Conservation (phyloP, 2,113 vertebrate genomes). For the Dinomys branickii region DNA sequence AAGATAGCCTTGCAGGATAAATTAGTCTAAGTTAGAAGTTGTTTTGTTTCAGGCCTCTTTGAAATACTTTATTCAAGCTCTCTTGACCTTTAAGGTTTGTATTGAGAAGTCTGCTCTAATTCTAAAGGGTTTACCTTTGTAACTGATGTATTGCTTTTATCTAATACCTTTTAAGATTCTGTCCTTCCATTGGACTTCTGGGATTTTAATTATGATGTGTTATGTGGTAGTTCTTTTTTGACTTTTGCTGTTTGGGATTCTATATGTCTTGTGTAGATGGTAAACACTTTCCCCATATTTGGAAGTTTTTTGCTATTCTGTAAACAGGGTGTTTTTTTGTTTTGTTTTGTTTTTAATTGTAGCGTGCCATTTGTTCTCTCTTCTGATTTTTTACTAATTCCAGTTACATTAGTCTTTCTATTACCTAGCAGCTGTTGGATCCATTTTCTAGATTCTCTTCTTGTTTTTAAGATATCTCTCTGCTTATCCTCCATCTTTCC, state of each 20-base stretch:
- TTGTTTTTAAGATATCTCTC: not conserved
- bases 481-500: not conserved
- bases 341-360: not conserved
- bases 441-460: not conserved
- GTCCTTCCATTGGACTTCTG: not conserved
- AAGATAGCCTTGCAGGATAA: not conserved
- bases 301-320: not conserved
- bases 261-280: not conserved
- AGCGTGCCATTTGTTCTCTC: not conserved
- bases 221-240: not conserved
- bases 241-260: not conserved
- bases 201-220: not conserved
- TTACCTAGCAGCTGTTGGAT: not conserved
- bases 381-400: not conserved
- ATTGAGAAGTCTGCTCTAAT: not conserved
- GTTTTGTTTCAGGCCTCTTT: not conserved
- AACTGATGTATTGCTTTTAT: not conserved
- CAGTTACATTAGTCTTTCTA: not conserved
- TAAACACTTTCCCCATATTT: not conserved
- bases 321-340: not conserved
- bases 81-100: not conserved
- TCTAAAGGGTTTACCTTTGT: not conserved
- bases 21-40: not conserved
- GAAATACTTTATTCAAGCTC: not conserved
- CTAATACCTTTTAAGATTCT: not conserved